phyloP scores from a whole-genome alignment of 2,888 invertebrate species.

The Galerucella pusilla region DNA sequence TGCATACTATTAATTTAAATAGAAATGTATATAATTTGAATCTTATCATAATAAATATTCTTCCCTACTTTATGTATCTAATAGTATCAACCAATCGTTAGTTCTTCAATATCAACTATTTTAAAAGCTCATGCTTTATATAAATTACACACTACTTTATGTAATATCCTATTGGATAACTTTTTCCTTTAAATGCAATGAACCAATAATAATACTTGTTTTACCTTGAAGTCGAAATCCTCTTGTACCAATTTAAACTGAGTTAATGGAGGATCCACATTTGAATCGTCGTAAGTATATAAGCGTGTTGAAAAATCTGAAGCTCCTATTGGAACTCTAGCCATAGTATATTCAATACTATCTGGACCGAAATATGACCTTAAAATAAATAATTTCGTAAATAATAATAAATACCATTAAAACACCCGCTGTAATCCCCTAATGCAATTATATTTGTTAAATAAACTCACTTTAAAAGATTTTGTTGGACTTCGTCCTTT shows the following conservation, averaged over 20 bases:
- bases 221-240: constrained; percentile 65
- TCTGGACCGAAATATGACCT: constrained; percentile 71
- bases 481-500: constrained; percentile 5
- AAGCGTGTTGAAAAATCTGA: constrained; percentile 85
- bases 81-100: too few species aligned
- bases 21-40: too few species aligned
- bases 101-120: too few species aligned
- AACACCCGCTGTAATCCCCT: too few species aligned
- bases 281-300: constrained; percentile 81
- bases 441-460: not conserved
- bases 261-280: constrained; percentile 67
- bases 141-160: too few species aligned
- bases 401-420: too few species aligned
- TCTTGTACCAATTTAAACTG: constrained; percentile 76
- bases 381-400: constrained; percentile 11
- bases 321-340: constrained; percentile 86
- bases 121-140: too few species aligned
- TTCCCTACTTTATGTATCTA: too few species aligned
- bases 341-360: constrained; percentile 83
- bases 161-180: too few species aligned
- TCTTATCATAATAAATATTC: too few species aligned
- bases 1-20: too few species aligned
- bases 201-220: not conserved
- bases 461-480: constrained; percentile 41
- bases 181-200: too few species aligned